phyloP scores from a whole-genome alignment of 2,113 vertebrate species.

The Dromaius novaehollandiae region DNA sequence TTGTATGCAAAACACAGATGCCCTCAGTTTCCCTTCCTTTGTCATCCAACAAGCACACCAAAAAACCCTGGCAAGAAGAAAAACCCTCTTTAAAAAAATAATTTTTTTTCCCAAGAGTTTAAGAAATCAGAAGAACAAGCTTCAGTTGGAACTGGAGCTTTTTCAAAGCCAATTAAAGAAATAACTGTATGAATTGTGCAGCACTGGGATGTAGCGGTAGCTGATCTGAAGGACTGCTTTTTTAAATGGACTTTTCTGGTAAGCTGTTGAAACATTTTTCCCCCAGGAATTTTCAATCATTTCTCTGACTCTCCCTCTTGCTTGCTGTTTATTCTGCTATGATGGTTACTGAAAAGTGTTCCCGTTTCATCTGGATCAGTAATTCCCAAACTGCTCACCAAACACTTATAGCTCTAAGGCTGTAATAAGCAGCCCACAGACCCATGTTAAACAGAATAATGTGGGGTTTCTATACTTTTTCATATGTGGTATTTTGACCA shows the following conservation, averaged over 20 bases:
- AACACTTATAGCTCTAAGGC: background rate
- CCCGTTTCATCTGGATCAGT: background rate
- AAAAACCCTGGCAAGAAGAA: background rate
- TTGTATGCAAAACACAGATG: background rate
- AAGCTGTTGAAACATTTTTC: background rate
- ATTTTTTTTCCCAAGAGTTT: background rate
- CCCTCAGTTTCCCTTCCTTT: background rate
- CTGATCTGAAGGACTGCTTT: background rate
- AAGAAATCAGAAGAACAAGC: background rate
- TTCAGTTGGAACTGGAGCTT: background rate
- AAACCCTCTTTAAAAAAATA: background rate
- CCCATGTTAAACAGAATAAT: background rate
- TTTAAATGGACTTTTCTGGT: constrained; percentile 50
- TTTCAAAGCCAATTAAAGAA: constrained; percentile 33
- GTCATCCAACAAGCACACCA: background rate
- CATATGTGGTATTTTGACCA: background rate
- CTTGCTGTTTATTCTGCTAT: background rate
- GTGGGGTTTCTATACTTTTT: background rate
- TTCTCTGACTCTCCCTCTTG: background rate
- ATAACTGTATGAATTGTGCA: background rate
- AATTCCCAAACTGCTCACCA: background rate
- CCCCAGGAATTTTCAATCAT: background rate
- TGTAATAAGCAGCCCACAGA: background rate
- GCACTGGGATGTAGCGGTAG: background rate
- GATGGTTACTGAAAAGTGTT: background rate